A percentile compares a stretch with the other conserved stretches of the same genome.
phyloP scores from a whole-genome alignment of 2,113 vertebrate species.

The Centropristis striata region DNA sequence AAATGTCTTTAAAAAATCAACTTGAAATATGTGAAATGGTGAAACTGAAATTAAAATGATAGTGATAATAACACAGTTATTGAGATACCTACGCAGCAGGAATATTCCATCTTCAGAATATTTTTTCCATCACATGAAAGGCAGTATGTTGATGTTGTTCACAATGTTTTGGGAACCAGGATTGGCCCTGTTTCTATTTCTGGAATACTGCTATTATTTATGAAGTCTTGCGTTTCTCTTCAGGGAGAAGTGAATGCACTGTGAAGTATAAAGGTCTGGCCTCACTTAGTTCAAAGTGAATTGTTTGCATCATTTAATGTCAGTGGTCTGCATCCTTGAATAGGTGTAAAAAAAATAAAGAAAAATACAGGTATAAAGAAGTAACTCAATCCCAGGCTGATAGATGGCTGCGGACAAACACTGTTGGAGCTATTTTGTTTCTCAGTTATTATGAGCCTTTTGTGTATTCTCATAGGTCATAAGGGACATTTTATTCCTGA shows the following conservation, averaged over 20 bases:
- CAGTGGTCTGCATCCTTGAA: constrained; percentile 27
- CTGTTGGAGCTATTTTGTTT: constrained; percentile 13
- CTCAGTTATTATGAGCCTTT: neutral
- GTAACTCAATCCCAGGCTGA: neutral
- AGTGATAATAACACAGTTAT: constrained; percentile 23
- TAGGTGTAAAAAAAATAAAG: constrained; percentile 1
- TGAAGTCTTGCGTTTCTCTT: constrained; percentile 59
- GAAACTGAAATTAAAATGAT: neutral
- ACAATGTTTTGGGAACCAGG: constrained; percentile 38
- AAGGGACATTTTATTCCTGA: neutral
- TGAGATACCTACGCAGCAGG: constrained; percentile 14
- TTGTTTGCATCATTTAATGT: constrained; percentile 36
- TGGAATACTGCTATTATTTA: constrained; percentile 67
- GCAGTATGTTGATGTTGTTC: constrained; percentile 56
- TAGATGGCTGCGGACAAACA: neutral
- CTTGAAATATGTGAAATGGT: neutral
- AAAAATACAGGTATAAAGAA: neutral
- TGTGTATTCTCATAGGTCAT: neutral
- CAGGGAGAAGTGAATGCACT: constrained; percentile 43
- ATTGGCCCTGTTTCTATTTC: constrained; percentile 65
- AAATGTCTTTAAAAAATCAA: neutral
- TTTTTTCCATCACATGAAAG: constrained; percentile 39
- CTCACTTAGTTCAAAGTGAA: constrained; percentile 44
- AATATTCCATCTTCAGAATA: constrained; percentile 28
- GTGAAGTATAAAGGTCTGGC: constrained; percentile 35